Base-by-base conservation (phyloP, 2,888 invertebrate genomes). In the Monopis laevigella region DNA sequence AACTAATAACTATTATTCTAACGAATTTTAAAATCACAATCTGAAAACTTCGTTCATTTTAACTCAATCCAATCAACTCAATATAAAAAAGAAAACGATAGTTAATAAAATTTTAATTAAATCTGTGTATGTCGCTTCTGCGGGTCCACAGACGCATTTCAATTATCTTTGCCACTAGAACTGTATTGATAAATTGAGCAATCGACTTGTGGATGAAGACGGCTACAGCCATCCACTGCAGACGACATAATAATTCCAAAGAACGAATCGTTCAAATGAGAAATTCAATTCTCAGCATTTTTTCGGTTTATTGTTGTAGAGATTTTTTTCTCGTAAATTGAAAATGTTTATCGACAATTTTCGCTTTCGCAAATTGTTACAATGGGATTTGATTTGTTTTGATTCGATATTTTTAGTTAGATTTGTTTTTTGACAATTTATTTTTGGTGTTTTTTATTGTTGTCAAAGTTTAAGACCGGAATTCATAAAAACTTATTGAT, bases 141-240 rank as follows among this genome's bases (percentile, higher is more conserved):
- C 18, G 10, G 8, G 11, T 24, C 26, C 10, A 32, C 18, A 29
- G 10, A 12, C 8, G 8, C 57, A 56, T 18, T 19, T 21, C 12
- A 19, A 36, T 36, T 11, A 36, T 69, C 69, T 65, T 45, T 62
- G 58, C 14, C 24, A 29, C 21, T 27, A 11, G 38, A 50, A 58
- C 62, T 58, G 62, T 74, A 74, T 74, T 74, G 73, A 74, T 75
- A 75, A 74, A 75, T 73, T 71, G 75, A 74, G 74, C 74, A 75
- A 70, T 73, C 74, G 73, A 59, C 59, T 62, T 57, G 59, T 16
- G 26, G 59, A 58, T 59, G 65, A 64, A 66, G 69, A 63, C 54
- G 62, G 56, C 29, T 29, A 45, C 49, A 56, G 52, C 54, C 36
- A 36, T 36, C 36, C 21, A 49, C 66, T 73, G 75, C 64, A 63